phyloP scores from a whole-genome alignment of 2,888 invertebrate species.

The Paralinhomoeus sp. region DNA sequence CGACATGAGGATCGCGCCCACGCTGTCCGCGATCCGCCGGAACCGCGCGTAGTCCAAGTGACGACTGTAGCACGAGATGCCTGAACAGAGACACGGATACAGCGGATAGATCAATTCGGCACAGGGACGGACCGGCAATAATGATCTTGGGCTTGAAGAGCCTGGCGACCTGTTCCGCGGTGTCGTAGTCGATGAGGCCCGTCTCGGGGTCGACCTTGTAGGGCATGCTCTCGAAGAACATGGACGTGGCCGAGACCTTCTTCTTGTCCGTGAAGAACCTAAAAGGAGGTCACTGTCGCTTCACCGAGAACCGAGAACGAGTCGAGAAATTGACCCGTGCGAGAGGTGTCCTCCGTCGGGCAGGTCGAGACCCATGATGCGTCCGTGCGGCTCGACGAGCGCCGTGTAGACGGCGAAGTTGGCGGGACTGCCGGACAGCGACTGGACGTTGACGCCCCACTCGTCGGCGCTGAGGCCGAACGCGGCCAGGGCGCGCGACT shows the following conservation, averaged over 20 bases:
- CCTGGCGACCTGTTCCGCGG: conserved; percentile 51
- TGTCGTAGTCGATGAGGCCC: conserved; percentile 77
- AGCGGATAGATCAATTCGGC: not conserved
- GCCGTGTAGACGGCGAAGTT: conserved; percentile 82
- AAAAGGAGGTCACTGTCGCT: conserved; percentile 5
- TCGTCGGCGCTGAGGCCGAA: conserved; percentile 54
- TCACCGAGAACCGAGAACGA: no score
- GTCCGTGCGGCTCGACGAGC: conserved; percentile 55
- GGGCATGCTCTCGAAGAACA: conserved; percentile 94
- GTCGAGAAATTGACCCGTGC: conserved; percentile 23
- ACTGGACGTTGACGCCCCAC: conserved; percentile 86
- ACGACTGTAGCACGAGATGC: conserved; percentile 74
- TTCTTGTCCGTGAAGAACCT: conserved; percentile 64
- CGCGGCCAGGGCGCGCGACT: conserved; percentile 58
- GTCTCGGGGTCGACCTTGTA: conserved; percentile 57
- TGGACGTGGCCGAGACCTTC: conserved; percentile 82
- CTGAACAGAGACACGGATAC: conserved; percentile 11
- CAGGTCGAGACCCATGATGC: conserved; percentile 78
- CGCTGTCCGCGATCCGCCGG: conserved; percentile 50
- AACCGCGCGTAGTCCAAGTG: conserved; percentile 73
- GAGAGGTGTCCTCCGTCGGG: conserved; percentile 76
- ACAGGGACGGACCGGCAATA: conserved; percentile 44
- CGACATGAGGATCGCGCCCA: conserved; percentile 58
- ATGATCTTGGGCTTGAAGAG: conserved; percentile 75
- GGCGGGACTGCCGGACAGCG: conserved; percentile 75